Base-by-base conservation (phyloP, 1,140 invertebrate species). In the Uloborus diversus region DNA sequence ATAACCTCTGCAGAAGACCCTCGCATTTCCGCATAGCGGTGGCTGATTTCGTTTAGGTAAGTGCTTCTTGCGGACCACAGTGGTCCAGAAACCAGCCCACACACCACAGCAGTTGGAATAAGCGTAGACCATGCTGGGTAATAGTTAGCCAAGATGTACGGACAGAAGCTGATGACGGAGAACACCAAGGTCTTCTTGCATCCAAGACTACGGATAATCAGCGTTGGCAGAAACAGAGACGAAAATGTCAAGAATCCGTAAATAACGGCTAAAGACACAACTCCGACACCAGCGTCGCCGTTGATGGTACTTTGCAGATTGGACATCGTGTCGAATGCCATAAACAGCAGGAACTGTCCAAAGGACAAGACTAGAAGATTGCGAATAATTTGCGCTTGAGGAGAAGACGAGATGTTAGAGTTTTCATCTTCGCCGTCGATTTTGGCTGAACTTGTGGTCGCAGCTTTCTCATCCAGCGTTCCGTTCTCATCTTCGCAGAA, bases 341-440 rank as follows among this genome's bases (percentile, higher is more conserved):
- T 71, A 28, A 68, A 80, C 9, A 80, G 32, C 23, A 61, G 28
- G 3, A 96, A 94, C 85, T 97, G 96, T 4, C 94, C 93, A 64
- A 93, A 87, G 81, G 94, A 95, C 7, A 97, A 92, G 53, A 94
- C 91, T 30, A 92, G 89, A 42, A 96, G 91, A 88, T 96, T 96
- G 87, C 94, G 96, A 79, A 94, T 86, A 84, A 96, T 96, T 11
- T 4, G 4, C 9, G 30, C 9, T 32, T 61, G 27, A n/a, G 5
- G 7, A 53, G 1, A 20, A 20, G 49, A 53, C 17, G 20, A n/a
- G 5, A 20, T 5, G 5, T 20, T n/a, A 53, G 20, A 1, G 23
- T 20, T 53, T 7, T 17, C 49, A n/a, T 53, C 49, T 1, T 53
- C 49, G 7, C 49, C 49, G n/a, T 53, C 49, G 23, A 53, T 53